Evolutionary conservation across 2,888 invertebrate species (phyloP).

Genomic region (Podotricha telesiphe): DNA sequence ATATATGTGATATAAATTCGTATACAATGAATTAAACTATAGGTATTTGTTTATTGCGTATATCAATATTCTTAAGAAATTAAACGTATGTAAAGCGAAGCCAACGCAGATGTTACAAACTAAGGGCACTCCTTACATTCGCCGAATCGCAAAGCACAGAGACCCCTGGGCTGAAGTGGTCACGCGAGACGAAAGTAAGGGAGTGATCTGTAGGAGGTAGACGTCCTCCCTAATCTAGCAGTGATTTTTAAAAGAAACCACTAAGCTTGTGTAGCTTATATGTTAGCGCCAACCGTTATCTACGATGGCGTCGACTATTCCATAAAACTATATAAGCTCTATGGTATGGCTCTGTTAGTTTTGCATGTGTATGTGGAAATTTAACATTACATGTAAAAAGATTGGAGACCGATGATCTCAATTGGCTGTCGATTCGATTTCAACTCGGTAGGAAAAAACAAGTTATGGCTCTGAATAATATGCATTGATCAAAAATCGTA

Average conservation of each 20-base stretch:
- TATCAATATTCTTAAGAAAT: neutral
- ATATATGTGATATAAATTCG: no score
- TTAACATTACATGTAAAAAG: no score
- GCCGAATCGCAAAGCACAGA: conserved; percentile 33
- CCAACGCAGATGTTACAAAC: conserved; percentile 15
- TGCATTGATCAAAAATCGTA: no score
- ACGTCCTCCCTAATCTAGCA: conserved; percentile 56
- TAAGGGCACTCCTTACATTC: conserved; percentile 30
- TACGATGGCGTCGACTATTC: neutral
- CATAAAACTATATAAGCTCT: neutral
- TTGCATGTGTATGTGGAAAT: neutral
- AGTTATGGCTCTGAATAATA: no score
- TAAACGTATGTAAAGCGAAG: neutral
- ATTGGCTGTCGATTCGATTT: no score
- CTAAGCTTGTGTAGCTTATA: conserved; percentile 20
- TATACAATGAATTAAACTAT: no score
- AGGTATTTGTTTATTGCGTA: no score
- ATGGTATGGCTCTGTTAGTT: neutral
- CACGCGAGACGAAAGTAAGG: conserved; percentile 58
- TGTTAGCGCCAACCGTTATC: conserved; percentile 3
- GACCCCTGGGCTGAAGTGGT: conserved; percentile 43
- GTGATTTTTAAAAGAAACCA: conserved; percentile 40
- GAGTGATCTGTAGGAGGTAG: conserved; percentile 58
- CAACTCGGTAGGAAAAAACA: no score
- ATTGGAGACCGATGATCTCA: no score